phyloP scores from a whole-genome alignment of 2,113 vertebrate genomes.

The Cinclus cinclus region DNA sequence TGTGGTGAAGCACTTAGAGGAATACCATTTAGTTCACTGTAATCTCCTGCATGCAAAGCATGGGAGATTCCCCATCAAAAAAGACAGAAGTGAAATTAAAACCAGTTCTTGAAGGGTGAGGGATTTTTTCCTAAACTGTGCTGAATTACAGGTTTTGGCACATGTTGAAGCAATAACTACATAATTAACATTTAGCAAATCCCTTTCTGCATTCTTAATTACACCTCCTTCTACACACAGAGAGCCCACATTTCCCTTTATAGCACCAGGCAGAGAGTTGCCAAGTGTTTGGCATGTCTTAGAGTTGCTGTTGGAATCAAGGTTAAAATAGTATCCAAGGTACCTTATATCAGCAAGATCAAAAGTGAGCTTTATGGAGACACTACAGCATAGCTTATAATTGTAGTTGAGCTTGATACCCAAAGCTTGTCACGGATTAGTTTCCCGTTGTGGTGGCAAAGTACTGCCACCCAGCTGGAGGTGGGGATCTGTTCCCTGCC shows the following conservation, averaged over 20 bases:
- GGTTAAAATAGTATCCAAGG: conserved; percentile 49
- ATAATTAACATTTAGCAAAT: conserved; percentile 72
- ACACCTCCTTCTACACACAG: conserved; percentile 43
- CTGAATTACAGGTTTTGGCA: conserved; percentile 67
- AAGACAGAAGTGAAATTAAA: conserved; percentile 42
- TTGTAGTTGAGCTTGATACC: conserved; percentile 35
- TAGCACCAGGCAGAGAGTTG: conserved; percentile 43
- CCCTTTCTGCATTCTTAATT: conserved; percentile 66
- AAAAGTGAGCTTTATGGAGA: conserved; percentile 37
- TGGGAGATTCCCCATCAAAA: conserved; percentile 12
- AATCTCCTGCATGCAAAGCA: not conserved
- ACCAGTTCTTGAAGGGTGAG: conserved; percentile 7
- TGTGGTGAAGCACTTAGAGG: not conserved
- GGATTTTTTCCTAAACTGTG: conserved; percentile 3
- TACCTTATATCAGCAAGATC: conserved; percentile 31
- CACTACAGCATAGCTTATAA: not conserved
- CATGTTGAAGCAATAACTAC: conserved; percentile 51
- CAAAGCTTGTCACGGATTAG: conserved; percentile 60
- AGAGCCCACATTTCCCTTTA: conserved; percentile 64
- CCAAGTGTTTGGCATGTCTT: conserved; percentile 60
- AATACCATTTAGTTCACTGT: not conserved
- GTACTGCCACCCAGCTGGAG: conserved; percentile 76
- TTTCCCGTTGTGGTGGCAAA: conserved; percentile 77
- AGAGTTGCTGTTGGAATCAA: conserved; percentile 42
- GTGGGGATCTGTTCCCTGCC: conserved; percentile 70